Percentiles rank a stretch among this genome's conserved stretches.
Evolutionary conservation across 2,888 invertebrate species (phyloP).

Genomic region (Linhomoeus sp.): DNA sequence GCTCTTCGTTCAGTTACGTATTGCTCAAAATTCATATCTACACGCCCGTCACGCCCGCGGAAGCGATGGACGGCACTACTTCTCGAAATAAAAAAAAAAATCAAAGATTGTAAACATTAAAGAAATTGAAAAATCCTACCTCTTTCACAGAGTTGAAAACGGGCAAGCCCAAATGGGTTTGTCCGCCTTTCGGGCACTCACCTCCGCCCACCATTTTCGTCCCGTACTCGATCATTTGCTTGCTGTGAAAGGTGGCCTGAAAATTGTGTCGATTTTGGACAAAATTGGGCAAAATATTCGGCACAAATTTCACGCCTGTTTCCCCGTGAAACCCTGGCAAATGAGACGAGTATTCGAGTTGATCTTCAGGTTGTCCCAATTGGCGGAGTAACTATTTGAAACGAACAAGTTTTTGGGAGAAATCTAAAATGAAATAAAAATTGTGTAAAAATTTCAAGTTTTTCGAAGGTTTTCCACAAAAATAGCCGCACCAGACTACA

Average conservation of each 20-base stretch:
- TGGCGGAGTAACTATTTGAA: constrained; percentile 43
- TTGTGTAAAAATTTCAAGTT: too few relatives aligned
- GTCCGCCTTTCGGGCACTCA: constrained; percentile 59
- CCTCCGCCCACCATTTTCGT: constrained; percentile 74
- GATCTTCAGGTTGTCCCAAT: constrained; percentile 61
- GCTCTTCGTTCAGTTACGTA: too few relatives aligned
- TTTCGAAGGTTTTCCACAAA: too few relatives aligned
- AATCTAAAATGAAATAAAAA: too few relatives aligned
- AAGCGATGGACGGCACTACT: too few relatives aligned
- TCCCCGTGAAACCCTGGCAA: constrained; percentile 94
- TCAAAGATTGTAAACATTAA: not conserved
- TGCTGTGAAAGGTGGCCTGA: constrained; percentile 43
- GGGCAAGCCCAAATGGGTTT: constrained; percentile 61
- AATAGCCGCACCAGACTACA: too few relatives aligned
- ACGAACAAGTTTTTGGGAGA: too few relatives aligned
- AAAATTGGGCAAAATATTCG: constrained; percentile 4
- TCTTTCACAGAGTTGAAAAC: constrained; percentile 47
- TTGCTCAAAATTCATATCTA: too few relatives aligned
- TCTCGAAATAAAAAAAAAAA: too few relatives aligned
- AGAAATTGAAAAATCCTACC: constrained; percentile 2
- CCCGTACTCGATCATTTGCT: constrained; percentile 93
- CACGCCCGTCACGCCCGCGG: too few relatives aligned
- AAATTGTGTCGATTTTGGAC: not conserved
- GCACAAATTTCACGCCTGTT: constrained; percentile 29
- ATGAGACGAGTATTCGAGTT: constrained; percentile 72